Conservation (phyloP, 2,888 invertebrate genomes). For the Drosophila colorata region DNA sequence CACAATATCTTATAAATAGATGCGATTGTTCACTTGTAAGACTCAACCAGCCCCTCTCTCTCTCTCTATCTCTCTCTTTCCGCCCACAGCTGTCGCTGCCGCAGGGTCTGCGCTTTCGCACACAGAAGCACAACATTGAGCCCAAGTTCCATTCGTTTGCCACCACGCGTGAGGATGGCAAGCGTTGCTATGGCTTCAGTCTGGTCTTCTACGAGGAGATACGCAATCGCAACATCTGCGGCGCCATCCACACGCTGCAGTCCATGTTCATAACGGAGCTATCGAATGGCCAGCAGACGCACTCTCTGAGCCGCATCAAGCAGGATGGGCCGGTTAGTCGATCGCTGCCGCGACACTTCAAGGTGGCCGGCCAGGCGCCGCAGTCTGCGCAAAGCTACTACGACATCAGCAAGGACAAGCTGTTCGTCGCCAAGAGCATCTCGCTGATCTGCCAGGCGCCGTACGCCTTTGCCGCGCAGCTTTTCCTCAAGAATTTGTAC, state of each 20-base stretch:
- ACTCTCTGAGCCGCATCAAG: conserved; percentile 88
- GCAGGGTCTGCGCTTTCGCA: conserved; percentile 96
- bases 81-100: conserved; percentile 94
- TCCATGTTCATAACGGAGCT: conserved; percentile 96
- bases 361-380: conserved; percentile 91
- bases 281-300: conserved; percentile 91
- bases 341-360: conserved; percentile 95
- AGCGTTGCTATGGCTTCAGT: conserved; percentile 96
- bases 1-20: neutral
- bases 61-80: neutral
- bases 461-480: conserved; percentile 93
- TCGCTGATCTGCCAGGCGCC: conserved; percentile 96
- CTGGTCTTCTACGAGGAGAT: conserved; percentile 99
- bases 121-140: conserved; percentile 94
- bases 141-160: conserved; percentile 98
- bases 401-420: conserved; percentile 96
- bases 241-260: conserved; percentile 95
- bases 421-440: conserved; percentile 98
- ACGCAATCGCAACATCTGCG: conserved; percentile 95
- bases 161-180: conserved; percentile 98
- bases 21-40: neutral
- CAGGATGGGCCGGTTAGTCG: conserved; percentile 89
- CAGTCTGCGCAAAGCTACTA: conserved; percentile 94
- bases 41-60: neutral
- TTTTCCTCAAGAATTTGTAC: conserved; percentile 94